Base-by-base conservation (phyloP, 2,888 invertebrate genomes). In the Drosophila pullipes region DNA sequence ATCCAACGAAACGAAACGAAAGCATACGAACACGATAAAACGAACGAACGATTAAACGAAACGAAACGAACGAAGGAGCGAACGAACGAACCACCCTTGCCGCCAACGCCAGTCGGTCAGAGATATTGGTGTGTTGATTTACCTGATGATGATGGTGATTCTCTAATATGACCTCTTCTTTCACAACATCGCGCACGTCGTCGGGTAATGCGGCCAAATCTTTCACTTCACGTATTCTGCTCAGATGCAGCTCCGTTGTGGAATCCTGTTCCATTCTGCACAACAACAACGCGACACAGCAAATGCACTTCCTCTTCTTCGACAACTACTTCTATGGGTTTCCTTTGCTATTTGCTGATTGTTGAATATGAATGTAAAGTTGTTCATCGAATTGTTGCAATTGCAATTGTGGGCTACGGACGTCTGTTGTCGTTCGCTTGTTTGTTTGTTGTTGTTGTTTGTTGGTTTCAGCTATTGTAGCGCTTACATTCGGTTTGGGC, bases 251-350 rank as follows among this genome's bases (percentile, higher is more conserved):
- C 70, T 92, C 92, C 74, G 90, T 85, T 63, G 85, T 66, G 82
- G 92, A 91, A 84, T 92, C 92, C 88, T 92, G 91, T 89, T 92
- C 92, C 92, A 92, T 92, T 80, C 85, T 87, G 85, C 82, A 82
- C 81, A 72, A 76, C 71, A 69, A 83, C 80, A 82, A 66, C 65
- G 63, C 72, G 65, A 70, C 63, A 66, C 58, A 55, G 66, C 55
- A 54, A 79, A 64, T 78, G 69, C 76, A 81, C 89, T 85, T 73
- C 75, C 74, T 65, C 70, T 74, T 64, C 70, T 71, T 67, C 76
- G 74, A 47, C 63, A 83, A 54, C 72, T 78, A 35, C 60, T 74
- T 63, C 68, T 83, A 52, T 75, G 61, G 53, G 69, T 73, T 74
- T 66, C 61, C 54, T 68, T 74, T 47, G 25, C 25, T 47, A 47